phyloP scores from a whole-genome alignment of 2,888 invertebrate genomes.

The Trichogramma dendrolimi region DNA sequence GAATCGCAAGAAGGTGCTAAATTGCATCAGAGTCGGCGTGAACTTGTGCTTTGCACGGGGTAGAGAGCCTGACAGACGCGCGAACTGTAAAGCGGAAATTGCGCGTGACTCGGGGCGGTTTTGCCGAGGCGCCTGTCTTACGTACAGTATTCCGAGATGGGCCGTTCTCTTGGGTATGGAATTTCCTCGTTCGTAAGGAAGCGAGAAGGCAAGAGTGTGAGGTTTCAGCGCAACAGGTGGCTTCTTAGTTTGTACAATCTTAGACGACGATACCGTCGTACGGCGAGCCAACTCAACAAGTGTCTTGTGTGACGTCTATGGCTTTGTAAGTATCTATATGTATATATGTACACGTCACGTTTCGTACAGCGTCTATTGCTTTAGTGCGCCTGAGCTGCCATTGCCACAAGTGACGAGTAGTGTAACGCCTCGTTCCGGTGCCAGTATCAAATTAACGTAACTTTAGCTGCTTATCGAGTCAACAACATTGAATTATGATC shows the following conservation, averaged over 20 bases:
- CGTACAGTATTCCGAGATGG: slow-evolving; percentile 37
- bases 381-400: too few relatives aligned
- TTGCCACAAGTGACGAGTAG: too few relatives aligned
- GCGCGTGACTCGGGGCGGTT: slow-evolving; percentile 27
- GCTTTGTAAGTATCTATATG: background rate
- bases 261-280: slow-evolving; percentile 32
- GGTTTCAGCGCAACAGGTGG: slow-evolving; percentile 48
- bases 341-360: background rate
- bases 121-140: slow-evolving; percentile 27
- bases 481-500: too few relatives aligned
- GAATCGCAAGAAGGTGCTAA: too few relatives aligned
- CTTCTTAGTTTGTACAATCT: slow-evolving; percentile 49
- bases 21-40: too few relatives aligned
- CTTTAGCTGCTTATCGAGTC: too few relatives aligned
- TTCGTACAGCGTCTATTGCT: slow-evolving; percentile 2
- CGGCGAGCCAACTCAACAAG: slow-evolving; percentile 45
- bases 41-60: too few relatives aligned
- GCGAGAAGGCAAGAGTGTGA: slow-evolving; percentile 20
- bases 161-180: slow-evolving; percentile 26
- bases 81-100: slow-evolving; percentile 18
- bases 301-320: slow-evolving; percentile 33
- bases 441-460: too few relatives aligned
- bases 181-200: slow-evolving; percentile 26
- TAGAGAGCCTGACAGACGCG: background rate
- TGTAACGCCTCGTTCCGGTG: too few relatives aligned